These are phyloP conservation scores for Prunella fulvescens DNA, from an alignment of 2,113 vertebrate genomes.

Conservation along the genomic window DNA sequence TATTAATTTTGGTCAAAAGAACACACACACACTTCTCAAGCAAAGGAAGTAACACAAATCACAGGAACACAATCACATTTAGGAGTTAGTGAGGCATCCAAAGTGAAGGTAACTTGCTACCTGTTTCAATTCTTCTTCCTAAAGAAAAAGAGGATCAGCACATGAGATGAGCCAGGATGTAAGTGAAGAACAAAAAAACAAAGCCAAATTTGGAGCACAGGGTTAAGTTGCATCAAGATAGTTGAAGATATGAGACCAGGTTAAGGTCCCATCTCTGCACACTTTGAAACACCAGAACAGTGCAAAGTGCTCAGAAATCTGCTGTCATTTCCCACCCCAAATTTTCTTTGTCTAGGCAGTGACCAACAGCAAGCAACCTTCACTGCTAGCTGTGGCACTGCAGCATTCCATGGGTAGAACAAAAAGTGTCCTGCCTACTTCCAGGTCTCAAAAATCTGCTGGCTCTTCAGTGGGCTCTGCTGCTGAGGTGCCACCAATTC, in stretches of 20 bases:
- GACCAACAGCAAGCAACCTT: not conserved
- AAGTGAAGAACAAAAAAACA: not conserved
- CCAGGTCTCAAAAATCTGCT: not conserved
- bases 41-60: slow-evolving; percentile 59
- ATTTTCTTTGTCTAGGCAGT: not conserved
- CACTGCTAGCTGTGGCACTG: not conserved
- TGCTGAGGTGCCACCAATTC: not conserved
- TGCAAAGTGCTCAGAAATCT: not conserved
- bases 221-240: not conserved
- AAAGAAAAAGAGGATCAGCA: slow-evolving; percentile 78
- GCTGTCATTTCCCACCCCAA: not conserved
- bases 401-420: not conserved
- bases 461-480: not conserved
- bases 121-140: slow-evolving; percentile 90
- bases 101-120: slow-evolving; percentile 79
- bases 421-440: not conserved
- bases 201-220: not conserved
- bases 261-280: not conserved
- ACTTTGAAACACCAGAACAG: not conserved
- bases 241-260: not conserved
- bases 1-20: slow-evolving; percentile 66
- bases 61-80: slow-evolving; percentile 54
- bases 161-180: slow-evolving; percentile 57
- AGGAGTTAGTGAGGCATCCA: slow-evolving; percentile 71
- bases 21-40: slow-evolving; percentile 69